phyloP scores from a whole-genome alignment of 2,888 invertebrate species.

The Mechanitis mazaeus region DNA sequence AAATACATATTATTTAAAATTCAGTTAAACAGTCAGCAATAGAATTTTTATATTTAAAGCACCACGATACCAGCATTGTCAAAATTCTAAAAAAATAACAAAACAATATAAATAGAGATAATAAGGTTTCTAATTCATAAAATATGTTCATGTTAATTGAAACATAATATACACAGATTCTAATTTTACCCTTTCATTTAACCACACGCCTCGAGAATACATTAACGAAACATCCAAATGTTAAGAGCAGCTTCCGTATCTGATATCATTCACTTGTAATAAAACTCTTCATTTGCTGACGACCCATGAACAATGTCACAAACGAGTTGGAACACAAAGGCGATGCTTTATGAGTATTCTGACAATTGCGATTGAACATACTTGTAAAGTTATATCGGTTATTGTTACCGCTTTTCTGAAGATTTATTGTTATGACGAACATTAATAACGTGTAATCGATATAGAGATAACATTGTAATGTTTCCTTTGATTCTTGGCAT shows the following conservation, averaged over 20 bases:
- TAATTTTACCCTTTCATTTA: background rate
- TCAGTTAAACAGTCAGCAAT: no score
- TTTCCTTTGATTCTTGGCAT: slow-evolving; percentile 12
- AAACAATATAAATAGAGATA: slow-evolving; percentile 22
- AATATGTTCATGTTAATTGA: slow-evolving; percentile 29
- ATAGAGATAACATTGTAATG: slow-evolving; percentile 26
- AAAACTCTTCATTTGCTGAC: slow-evolving; percentile 45
- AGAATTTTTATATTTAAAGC: background rate
- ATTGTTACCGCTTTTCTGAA: slow-evolving; percentile 54
- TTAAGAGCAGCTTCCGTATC: slow-evolving; percentile 12
- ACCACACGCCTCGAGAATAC: slow-evolving; percentile 6
- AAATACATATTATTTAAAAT: background rate
- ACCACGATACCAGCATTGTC: background rate
- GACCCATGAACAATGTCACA: slow-evolving; percentile 52
- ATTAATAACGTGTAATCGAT: slow-evolving; percentile 39
- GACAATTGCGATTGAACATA: slow-evolving; percentile 61
- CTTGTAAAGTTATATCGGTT: slow-evolving; percentile 56
- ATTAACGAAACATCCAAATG: slow-evolving; percentile 17
- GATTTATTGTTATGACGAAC: slow-evolving; percentile 48
- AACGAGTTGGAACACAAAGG: slow-evolving; percentile 54
- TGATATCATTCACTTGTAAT: slow-evolving; percentile 25
- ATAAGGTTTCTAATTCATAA: slow-evolving; percentile 44
- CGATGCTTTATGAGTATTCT: slow-evolving; percentile 56
- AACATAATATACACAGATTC: background rate
- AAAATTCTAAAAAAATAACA: background rate